phyloP scores from a whole-genome alignment of 2,888 invertebrate species.

The Colletes collaris region DNA sequence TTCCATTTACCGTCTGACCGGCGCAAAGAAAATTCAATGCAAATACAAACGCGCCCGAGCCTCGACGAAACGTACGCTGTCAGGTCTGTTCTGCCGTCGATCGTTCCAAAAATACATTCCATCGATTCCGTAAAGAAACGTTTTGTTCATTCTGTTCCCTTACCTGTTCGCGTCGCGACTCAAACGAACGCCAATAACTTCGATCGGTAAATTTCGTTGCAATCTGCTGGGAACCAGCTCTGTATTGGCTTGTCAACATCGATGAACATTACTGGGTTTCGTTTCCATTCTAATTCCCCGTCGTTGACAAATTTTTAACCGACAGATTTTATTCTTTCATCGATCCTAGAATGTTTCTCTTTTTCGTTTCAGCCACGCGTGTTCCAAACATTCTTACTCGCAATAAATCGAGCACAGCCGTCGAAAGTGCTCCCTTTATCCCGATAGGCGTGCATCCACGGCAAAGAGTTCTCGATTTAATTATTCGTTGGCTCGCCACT shows the following conservation, averaged over 20 bases:
- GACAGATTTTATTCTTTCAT: no score
- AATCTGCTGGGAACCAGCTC: neutral
- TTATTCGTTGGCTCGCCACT: neutral
- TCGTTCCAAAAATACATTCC: constrained; percentile 23
- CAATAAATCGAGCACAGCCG: neutral
- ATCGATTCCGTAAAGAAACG: constrained; percentile 20
- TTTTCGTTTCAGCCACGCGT: no score
- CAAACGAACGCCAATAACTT: constrained; percentile 25
- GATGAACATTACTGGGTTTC: neutral
- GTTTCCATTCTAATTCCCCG: neutral
- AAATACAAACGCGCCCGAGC: neutral
- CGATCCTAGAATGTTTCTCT: no score
- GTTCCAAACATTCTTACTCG: neutral
- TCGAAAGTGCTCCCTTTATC: neutral
- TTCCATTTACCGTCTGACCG: neutral
- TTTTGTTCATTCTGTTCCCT: neutral
- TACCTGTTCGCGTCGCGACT: neutral
- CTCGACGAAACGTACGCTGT: neutral
- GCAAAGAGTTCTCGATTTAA: neutral
- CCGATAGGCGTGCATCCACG: neutral
- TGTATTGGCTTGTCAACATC: constrained; percentile 17
- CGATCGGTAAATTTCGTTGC: neutral
- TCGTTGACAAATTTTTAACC: no score
- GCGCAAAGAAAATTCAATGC: neutral
- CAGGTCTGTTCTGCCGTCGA: neutral